Evolutionary conservation across 2,888 invertebrate species (phyloP).

Genomic region (Plebejus anna): DNA sequence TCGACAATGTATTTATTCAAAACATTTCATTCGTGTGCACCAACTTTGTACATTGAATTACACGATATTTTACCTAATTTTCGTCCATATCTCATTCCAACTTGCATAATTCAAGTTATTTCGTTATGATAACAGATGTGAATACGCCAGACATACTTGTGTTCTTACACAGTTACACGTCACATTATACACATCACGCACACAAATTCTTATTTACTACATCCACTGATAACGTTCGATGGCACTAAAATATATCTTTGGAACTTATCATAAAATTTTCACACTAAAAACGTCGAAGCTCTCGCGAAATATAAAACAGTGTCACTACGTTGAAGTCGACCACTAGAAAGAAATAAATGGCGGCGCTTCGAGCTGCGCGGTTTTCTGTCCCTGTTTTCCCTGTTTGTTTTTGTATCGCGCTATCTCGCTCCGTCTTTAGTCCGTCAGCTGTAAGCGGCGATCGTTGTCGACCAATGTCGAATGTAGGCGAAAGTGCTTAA

Average conservation of each 20-base stretch:
- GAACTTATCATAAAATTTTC: slow-evolving; percentile 66
- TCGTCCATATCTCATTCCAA: slow-evolving; percentile 70
- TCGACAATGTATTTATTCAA: slow-evolving; percentile 6
- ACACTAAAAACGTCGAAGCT: slow-evolving; percentile 65
- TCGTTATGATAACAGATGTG: slow-evolving; percentile 73
- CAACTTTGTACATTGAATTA: background rate
- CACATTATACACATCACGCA: slow-evolving; percentile 45
- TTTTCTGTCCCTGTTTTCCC: slow-evolving; percentile 46
- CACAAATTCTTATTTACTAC: slow-evolving; percentile 50
- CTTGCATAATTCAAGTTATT: slow-evolving; percentile 77
- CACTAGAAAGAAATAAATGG: slow-evolving; percentile 75
- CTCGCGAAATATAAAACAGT: slow-evolving; percentile 62
- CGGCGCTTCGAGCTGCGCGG: slow-evolving; percentile 64
- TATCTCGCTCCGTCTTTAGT: slow-evolving; percentile 55
- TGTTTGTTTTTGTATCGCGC: slow-evolving; percentile 38
- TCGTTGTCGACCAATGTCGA: slow-evolving; percentile 62
- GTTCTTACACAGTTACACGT: slow-evolving; percentile 42
- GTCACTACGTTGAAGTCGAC: slow-evolving; percentile 70
- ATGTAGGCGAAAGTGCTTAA: slow-evolving; percentile 70
- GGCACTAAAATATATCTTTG: slow-evolving; percentile 54
- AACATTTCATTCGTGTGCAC: slow-evolving; percentile 20
- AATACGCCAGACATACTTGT: slow-evolving; percentile 64
- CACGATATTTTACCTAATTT: slow-evolving; percentile 66
- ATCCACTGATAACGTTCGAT: slow-evolving; percentile 51
- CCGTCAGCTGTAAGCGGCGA: slow-evolving; percentile 77